Evolutionary conservation across 1,140 invertebrate genomes (phyloP).

Genomic region (Drosophila willistoni): DNA sequence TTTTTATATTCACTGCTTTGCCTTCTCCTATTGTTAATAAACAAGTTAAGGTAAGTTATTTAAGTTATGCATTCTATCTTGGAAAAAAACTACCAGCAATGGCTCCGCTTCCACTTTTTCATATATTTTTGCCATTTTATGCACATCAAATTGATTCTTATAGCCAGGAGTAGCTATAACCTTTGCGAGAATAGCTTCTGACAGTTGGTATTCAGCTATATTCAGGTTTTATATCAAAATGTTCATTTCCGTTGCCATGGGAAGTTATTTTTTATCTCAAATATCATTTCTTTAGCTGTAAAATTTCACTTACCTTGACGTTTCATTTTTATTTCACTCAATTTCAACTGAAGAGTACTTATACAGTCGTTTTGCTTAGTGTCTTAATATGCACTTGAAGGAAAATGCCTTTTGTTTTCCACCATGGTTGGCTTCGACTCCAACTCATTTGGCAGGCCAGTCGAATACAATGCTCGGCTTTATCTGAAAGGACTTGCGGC

Average conservation of each 20-base stretch:
- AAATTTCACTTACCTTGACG: background rate
- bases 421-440: background rate
- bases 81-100: too few relatives aligned
- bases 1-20: too few relatives aligned
- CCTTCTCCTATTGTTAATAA: too few relatives aligned
- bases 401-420: constrained; percentile 18
- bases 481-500: constrained; percentile 40
- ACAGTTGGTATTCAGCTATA: too few relatives aligned
- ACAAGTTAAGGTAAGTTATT: too few relatives aligned
- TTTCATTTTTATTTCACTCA: constrained; percentile 5
- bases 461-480: constrained; percentile 1
- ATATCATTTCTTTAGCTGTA: background rate
- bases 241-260: background rate
- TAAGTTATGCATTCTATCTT: too few relatives aligned
- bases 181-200: too few relatives aligned
- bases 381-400: constrained; percentile 6
- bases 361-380: constrained; percentile 4
- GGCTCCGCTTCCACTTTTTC: too few relatives aligned
- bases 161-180: too few relatives aligned
- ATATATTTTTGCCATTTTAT: too few relatives aligned
- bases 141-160: too few relatives aligned
- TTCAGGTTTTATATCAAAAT: background rate
- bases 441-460: constrained; percentile 2
- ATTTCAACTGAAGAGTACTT: constrained; percentile 4
- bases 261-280: background rate